Base-by-base conservation (phyloP, 2,888 invertebrate genomes). In the Brachyptera risi region DNA sequence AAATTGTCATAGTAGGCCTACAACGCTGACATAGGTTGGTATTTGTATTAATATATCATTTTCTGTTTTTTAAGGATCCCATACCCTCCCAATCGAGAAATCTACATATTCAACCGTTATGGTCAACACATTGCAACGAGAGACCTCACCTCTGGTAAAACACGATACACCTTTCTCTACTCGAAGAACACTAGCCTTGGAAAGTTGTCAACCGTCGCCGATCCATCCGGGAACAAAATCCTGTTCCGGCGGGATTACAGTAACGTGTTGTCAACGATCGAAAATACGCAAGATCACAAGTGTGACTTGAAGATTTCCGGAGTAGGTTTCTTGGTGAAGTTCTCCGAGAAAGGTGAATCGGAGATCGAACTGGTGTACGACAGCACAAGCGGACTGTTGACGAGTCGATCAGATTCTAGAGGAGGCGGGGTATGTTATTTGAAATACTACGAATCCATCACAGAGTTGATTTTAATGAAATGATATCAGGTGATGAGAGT, bases 161-260 rank as follows among this genome's bases (percentile, higher is more conserved):
- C 90, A 3, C 83, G 95, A 73, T 97, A 96, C 75, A 92, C 94
- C 51, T 98, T 98, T 80, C 82, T 96, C 23, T 98, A 98, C 79
- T 96, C 94, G 51, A 97, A 97, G 72, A 96, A 95, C 73, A 95
- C 95, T 5, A 94, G 93, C 72, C 96, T 95, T 69, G 96, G 97
- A 0, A 92, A 93, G 72, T 78, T 98, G 58, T 92, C 92, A 0
- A 92, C 92, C 1, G 95, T 98, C 1, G 94, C 92, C 1, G 96
- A 96, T 75, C 91, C 92, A 62, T 92, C 94, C 2, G 95, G 95
- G 66, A 90, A 95, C 73, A 92, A 92, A 78, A 89, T 98, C 69
- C 90, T 92, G 71, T 88, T 96, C 73, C 78, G 93, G 57, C 81
- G 96, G 67, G 96, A 96, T 75, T 96, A 95, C 73, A 92, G 90